Conservation (phyloP, 2,113 vertebrate species). For the Acanthochromis polyacanthus region DNA sequence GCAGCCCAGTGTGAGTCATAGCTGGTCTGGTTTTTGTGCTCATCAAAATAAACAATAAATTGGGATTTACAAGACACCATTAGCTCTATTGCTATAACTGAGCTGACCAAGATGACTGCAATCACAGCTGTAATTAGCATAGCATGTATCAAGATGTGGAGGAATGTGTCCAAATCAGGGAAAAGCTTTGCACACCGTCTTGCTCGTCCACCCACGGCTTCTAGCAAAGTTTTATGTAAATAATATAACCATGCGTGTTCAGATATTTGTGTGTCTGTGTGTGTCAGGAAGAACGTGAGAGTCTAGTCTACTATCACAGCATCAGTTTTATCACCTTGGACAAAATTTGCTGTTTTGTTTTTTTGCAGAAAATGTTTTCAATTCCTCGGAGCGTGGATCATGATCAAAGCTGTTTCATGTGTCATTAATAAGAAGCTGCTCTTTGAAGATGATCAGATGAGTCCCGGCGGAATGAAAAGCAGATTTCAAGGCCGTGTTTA, state of each 20-base stretch:
- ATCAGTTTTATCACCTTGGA: slow-evolving; percentile 3
- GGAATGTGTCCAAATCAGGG: slow-evolving; percentile 48
- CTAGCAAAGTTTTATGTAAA: slow-evolving; percentile 40
- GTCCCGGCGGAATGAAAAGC: background rate
- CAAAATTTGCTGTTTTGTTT: background rate
- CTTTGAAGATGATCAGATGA: slow-evolving; percentile 13
- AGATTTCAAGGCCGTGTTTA: background rate
- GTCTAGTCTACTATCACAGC: background rate
- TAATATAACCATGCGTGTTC: slow-evolving; percentile 17
- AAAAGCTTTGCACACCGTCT: slow-evolving; percentile 50
- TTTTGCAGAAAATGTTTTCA: slow-evolving; percentile 13
- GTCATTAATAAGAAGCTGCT: slow-evolving; percentile 1
- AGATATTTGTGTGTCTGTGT: slow-evolving; percentile 14
- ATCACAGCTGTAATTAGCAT: background rate
- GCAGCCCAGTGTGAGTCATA: slow-evolving; percentile 21
- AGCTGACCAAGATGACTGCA: slow-evolving; percentile 19
- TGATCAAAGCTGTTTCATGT: slow-evolving; percentile 2
- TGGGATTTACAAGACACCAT: background rate
- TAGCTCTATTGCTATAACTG: background rate
- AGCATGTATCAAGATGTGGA: slow-evolving; percentile 20
- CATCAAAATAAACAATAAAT: slow-evolving; percentile 1
- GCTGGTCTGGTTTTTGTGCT: slow-evolving; percentile 26
- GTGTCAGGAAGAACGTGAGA: background rate
- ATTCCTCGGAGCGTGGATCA: slow-evolving; percentile 3
- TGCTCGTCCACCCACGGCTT: slow-evolving; percentile 25